Evolutionary conservation across 2,888 invertebrate species (phyloP).

Genomic region (Tiphia femorata): DNA sequence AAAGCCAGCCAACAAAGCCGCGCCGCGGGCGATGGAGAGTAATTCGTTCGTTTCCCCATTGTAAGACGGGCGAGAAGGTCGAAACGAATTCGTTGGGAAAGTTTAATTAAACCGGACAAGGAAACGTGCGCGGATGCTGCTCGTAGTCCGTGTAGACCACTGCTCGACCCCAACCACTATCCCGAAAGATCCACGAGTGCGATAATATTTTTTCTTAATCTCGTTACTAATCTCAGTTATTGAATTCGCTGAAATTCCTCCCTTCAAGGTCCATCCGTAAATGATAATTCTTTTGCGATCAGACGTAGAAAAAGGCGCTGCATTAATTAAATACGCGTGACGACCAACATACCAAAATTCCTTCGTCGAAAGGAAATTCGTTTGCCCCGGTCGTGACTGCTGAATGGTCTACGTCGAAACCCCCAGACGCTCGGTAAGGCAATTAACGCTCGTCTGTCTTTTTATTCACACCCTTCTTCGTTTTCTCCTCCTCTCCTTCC

Average conservation of each 20-base stretch:
- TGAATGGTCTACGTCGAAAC: not conserved
- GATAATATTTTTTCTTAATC: not conserved
- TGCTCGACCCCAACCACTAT: no score
- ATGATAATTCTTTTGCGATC: no score
- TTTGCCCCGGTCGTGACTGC: no score
- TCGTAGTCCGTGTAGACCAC: not conserved
- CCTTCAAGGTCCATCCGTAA: no score
- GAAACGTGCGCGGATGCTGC: conserved; percentile 6
- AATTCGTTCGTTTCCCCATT: conserved; percentile 43
- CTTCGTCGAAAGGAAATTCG: no score
- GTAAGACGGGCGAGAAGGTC: conserved; percentile 13
- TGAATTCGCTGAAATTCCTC: no score
- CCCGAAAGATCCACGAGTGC: not conserved
- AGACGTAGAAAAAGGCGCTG: no score
- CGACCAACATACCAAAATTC: no score
- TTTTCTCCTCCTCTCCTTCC: not conserved
- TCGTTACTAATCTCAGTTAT: no score
- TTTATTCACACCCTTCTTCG: not conserved
- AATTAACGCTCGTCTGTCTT: conserved; percentile 9
- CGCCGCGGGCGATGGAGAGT: conserved; percentile 29
- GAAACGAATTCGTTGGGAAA: conserved; percentile 30
- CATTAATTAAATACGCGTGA: no score
- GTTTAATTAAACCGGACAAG: conserved; percentile 44
- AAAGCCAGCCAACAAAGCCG: conserved; percentile 37
- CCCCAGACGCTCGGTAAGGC: not conserved